Evolutionary conservation across 2,888 invertebrate genomes (phyloP), one percentile per base, ranked within the genome.

Genomic region (Phengaris arion): DNA sequence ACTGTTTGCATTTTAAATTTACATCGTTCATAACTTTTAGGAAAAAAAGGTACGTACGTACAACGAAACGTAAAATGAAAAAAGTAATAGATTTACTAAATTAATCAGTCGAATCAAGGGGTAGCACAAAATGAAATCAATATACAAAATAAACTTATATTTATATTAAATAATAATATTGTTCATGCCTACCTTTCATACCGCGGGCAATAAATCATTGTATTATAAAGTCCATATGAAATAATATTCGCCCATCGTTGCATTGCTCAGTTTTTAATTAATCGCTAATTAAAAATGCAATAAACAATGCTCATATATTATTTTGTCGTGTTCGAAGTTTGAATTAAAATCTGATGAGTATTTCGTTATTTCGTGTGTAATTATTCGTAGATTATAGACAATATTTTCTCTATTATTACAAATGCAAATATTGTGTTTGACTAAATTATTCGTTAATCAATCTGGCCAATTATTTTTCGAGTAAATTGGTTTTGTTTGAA

Each of bases 231-330:
- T 64, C 35, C 35, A 35, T 64, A 64, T 2, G 64, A 13, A 64
- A 64, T 64, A 64, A 64, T 64, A 45, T 64, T 64, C 59, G 22
- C 8, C 45, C 64, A 64, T 64, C 64, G 35, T 64, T 35, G 64
- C 64, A 64, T 64, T 45, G 64, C 64, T 64, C 64, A 64, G 64
- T 64, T 64, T 64, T 64, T 64, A 64, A 64, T 64, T 45, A 64
- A 64, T 64, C 64, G 64, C 64, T 64, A 64, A 64, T 64, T 64
- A 64, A 64, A 64, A 64, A 35, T 64, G 64, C 64, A 64, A 64
- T 64, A 64, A 64, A 64, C 64, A 64, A 64, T 35, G 64, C 35
- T 45, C 64, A 64, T 45, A 45, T 64, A 64, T 52, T 52, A 52
- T 64, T 12, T 35, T 64, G 64, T 64, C 64, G 35, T 45, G 35